Base-by-base conservation (phyloP, 2,797 vertebrate species). In the Melanotaenia maccullochi region DNA sequence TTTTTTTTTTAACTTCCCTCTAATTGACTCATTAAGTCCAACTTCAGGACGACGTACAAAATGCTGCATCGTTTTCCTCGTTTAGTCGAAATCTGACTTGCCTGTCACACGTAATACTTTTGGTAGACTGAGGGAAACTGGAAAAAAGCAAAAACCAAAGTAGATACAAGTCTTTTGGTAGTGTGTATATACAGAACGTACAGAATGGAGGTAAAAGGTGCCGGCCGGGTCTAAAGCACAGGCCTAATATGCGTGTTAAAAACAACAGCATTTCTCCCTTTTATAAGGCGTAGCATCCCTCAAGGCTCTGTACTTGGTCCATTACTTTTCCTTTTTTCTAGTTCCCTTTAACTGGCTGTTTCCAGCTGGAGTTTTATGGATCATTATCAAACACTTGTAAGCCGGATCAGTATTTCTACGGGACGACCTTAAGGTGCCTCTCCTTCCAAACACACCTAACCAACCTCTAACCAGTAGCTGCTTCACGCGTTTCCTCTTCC, bases 171-270 rank as follows among this genome's bases (percentile, higher is more conserved):
- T 85, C n/a, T 89, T 93, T 93, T 93, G 87, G 92, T 93, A 79
- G 60, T 88, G 65, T 80, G 76, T 91, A 93, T 93, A 82, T 92
- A 94, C 90, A 93, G 20, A 87, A 78, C 56, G 82, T 92, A 94
- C 90, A 93, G 20, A 87, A 78, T 52, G 36, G 25, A 64, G 58
- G 49, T 77, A 44, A 71, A 35, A 49, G 52, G 71, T 33, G 59
- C 35, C 47, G 58, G 52, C 20, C 56, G 22, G 33, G 13, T n/a
- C 33, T 58, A 11, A 56, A 56, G 3, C n/a, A 2, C 49, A 16
- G 40, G 32, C 38, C 63, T 68, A 33, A 33, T 33, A 8, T 7
- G 32, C 7, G 32, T 33, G 32, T 33, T 33, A 33, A 33, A 33
- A 33, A 33, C 6, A 33, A 0, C 72, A 57, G 54, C 7, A 22